Evolutionary conservation across 2,113 vertebrate species (phyloP).

Genomic region (Notiomystis cincta): DNA sequence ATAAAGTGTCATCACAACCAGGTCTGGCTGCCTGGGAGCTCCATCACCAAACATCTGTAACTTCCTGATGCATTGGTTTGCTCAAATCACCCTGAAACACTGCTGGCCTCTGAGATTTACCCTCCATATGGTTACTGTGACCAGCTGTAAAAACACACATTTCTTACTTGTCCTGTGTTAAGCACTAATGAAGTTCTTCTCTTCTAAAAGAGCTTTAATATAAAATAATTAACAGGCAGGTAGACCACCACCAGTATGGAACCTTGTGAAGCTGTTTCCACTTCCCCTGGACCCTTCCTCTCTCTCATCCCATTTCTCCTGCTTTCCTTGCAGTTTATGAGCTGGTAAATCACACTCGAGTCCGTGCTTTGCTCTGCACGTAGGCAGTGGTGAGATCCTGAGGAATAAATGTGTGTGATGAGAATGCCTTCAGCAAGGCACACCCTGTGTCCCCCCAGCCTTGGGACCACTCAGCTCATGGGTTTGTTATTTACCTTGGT

Average conservation of each 20-base stretch:
- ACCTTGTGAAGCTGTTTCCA: neutral
- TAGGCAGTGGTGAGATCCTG: neutral
- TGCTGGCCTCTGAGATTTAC: neutral
- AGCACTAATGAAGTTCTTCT: neutral
- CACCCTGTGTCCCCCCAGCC: neutral
- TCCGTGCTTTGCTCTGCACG: fast-evolving
- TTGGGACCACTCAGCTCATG: neutral
- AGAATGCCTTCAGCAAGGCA: neutral
- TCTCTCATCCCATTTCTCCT: neutral
- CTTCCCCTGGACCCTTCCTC: neutral
- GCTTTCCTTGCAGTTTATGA: neutral
- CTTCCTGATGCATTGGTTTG: neutral
- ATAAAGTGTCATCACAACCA: neutral
- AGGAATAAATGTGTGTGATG: neutral
- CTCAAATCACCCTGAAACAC: neutral
- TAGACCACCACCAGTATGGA: neutral
- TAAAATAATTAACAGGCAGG: neutral
- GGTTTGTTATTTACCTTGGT: neutral
- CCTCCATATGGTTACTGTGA: neutral
- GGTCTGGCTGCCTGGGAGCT: neutral
- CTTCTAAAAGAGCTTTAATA: neutral
- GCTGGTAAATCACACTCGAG: neutral
- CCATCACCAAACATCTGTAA: neutral
- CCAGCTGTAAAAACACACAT: neutral
- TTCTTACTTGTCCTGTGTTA: neutral